Evolutionary conservation across 2,888 invertebrate species (phyloP).

Genomic region (Drosophila monieri): DNA sequence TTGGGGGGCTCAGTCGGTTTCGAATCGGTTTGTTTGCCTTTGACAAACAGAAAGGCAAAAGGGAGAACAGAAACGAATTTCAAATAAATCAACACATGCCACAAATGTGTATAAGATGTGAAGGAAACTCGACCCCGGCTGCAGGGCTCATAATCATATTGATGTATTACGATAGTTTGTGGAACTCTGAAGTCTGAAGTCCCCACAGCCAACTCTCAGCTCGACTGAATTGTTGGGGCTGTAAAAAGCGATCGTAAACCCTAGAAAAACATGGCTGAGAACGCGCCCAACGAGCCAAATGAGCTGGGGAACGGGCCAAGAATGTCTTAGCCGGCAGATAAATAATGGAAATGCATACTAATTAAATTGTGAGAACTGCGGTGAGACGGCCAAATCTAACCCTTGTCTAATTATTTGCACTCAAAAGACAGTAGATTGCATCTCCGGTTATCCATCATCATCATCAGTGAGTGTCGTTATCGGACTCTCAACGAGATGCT

Average conservation of each 20-base stretch:
- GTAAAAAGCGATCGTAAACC: constrained; percentile 62
- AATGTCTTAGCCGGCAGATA: constrained; percentile 57
- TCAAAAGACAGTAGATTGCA: constrained; percentile 30
- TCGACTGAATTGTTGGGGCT: constrained; percentile 31
- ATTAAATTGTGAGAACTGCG: constrained; percentile 72
- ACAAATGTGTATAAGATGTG: constrained; percentile 43
- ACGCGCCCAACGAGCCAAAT: constrained; percentile 47
- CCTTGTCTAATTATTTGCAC: constrained; percentile 60
- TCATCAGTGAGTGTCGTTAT: constrained; percentile 14
- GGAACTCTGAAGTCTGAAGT: constrained; percentile 50
- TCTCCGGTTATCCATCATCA: constrained; percentile 11
- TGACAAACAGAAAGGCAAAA: constrained; percentile 66
- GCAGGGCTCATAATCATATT: constrained; percentile 73
- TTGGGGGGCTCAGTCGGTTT: constrained; percentile 4
- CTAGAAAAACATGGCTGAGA: constrained; percentile 62
- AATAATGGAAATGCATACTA: constrained; percentile 74
- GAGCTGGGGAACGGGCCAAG: constrained; percentile 35
- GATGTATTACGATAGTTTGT: constrained; percentile 77
- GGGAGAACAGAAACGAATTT: constrained; percentile 46
- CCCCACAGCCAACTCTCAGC: constrained; percentile 5
- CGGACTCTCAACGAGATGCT: constrained; percentile 51
- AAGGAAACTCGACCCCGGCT: constrained; percentile 23
- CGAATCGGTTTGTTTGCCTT: constrained; percentile 62
- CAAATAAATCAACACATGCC: constrained; percentile 77
- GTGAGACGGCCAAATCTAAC: constrained; percentile 11